A percentile compares a stretch with the other conserved stretches of the same genome.
Evolutionary conservation across 2,888 invertebrate genomes (phyloP).

Genomic region (Drosophila barbarae): DNA sequence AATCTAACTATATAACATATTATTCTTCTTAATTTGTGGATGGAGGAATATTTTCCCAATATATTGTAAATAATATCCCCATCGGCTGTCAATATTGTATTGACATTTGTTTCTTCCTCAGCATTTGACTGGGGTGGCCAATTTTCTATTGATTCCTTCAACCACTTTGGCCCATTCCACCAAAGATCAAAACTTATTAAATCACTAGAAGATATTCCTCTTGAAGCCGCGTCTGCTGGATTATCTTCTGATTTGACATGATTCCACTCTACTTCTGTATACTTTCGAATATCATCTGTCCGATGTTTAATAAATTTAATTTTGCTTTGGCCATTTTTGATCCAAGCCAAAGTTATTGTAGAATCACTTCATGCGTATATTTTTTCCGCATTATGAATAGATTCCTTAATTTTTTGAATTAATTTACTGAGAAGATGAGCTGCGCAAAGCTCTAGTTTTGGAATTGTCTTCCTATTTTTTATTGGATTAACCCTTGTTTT

Average conservation of each 20-base stretch:
- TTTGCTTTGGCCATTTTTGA: no score
- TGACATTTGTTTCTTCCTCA: neutral
- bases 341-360: no score
- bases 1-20: neutral
- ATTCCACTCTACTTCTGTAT: no score
- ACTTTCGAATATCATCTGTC: no score
- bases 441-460: no score
- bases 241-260: constrained; percentile 1
- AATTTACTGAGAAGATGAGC: no score
- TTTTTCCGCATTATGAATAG: no score
- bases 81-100: neutral
- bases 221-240: constrained; percentile 3
- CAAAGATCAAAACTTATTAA: neutral
- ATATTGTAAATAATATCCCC: neutral
- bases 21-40: neutral
- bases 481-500: no score
- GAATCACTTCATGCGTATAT: no score
- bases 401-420: no score
- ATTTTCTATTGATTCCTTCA: neutral
- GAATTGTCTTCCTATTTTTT: no score
- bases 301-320: no score
- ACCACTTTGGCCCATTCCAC: neutral
- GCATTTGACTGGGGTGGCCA: neutral
- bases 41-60: neutral
- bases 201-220: neutral